Evolutionary conservation across 2,113 vertebrate genomes (phyloP), one percentile per base, ranked within the genome.

Genomic region (Tetrao urogallus): DNA sequence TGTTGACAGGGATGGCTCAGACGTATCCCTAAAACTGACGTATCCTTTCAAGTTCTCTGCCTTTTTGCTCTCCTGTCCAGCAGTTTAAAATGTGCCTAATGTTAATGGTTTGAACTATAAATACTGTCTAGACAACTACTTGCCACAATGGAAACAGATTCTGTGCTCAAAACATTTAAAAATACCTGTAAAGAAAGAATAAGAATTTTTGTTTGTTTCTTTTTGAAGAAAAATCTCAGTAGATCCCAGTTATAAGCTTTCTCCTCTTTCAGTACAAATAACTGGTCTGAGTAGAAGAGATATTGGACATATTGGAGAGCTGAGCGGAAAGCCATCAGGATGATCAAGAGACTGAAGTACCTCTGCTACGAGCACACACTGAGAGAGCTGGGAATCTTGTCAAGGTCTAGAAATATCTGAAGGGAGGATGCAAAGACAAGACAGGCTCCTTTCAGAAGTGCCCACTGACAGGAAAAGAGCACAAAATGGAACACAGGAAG

Each of bases 171-270:
- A 61, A 57, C 13, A 22, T 57, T 67, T 66, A 54, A 14, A 60
- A 88, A 79, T 54, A 75, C 4, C 11, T 48, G 6, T 22, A 20
- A 7, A 12, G 22, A 15, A 27, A 50, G 25, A 34, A 36, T 57
- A 57, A 57, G 17, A 19, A 57, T 19, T 32, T 57, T 57, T 18
- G 17, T 57, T 57, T 57, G 27, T 30, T 56, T 56, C 3, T 57
- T 57, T 57, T 45, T 42, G n/a, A 42, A 42, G 32, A 50, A 69
- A 43, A 56, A 18, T 12, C 11, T 73, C 32, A 40, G 20, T 14
- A 67, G 4, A 1, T 0, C 3, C 3, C 40, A 50, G 3, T 8
- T 80, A 30, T 10, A 54, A 87, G 2, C 10, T 45, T 6, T 45
- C 3, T 70, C 10, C 8, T 27, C 12, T 57, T 86, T 36, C 74